Percentiles rank a stretch among this genome's conserved stretches.
Conservation (phyloP, 2,797 vertebrate species). For the Scomberomorus guttatus region DNA sequence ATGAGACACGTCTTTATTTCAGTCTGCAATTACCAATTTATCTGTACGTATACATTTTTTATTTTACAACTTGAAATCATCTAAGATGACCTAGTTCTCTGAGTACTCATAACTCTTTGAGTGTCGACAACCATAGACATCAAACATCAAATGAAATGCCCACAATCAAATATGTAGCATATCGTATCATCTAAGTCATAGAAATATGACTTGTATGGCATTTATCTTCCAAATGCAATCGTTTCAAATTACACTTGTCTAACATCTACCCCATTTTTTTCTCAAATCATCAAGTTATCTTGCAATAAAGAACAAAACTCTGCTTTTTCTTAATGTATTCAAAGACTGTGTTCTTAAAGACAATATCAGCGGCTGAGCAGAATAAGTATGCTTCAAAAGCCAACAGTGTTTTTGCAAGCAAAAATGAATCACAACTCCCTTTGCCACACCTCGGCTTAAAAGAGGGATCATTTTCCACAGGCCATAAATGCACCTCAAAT, state of each 20-base stretch:
- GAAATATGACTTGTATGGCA: slow-evolving; percentile 28
- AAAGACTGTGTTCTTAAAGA: not conserved
- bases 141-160: slow-evolving; percentile 45
- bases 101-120: slow-evolving; percentile 57
- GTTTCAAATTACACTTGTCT: slow-evolving; percentile 33
- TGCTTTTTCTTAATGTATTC: not conserved
- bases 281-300: slow-evolving; percentile 10
- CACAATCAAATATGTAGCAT: slow-evolving; percentile 56
- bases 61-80: slow-evolving; percentile 54
- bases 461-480: slow-evolving; percentile 50
- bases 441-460: slow-evolving; percentile 34
- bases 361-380: not conserved
- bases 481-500: slow-evolving; percentile 51
- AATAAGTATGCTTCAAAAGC: not conserved
- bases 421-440: slow-evolving; percentile 11
- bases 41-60: slow-evolving; percentile 59
- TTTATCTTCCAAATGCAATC: slow-evolving; percentile 34
- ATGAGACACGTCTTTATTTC: slow-evolving; percentile 21
- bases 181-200: slow-evolving; percentile 34
- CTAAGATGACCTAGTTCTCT: slow-evolving; percentile 58
- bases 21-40: slow-evolving; percentile 45
- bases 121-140: slow-evolving; percentile 41
- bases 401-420: slow-evolving; percentile 9
- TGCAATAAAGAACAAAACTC: slow-evolving; percentile 5
- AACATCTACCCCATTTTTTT: slow-evolving; percentile 1